These are phyloP conservation scores for Tragelaphus buxtoni DNA, from an alignment of 2,113 vertebrate species.

Conservation along the genomic window DNA sequence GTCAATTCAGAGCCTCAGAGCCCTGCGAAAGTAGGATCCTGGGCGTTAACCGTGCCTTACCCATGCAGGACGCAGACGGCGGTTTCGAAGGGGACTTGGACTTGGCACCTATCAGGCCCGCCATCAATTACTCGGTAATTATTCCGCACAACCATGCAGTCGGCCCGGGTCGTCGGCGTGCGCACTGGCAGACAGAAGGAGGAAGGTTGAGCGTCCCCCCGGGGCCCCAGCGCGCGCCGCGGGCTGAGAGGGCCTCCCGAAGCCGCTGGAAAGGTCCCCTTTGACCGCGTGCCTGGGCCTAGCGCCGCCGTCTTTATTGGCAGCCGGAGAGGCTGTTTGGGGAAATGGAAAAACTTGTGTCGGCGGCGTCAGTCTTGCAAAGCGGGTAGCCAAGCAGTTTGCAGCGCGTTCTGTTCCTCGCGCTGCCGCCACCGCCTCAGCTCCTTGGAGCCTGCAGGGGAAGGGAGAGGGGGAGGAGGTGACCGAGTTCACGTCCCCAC, in stretches of 20 bases:
- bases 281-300: background rate
- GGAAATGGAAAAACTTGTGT: slow-evolving; percentile 42
- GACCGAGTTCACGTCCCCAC: slow-evolving; percentile 47
- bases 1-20: slow-evolving; percentile 37
- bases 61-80: background rate
- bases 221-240: background rate
- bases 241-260: background rate
- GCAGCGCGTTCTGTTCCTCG: slow-evolving; percentile 16
- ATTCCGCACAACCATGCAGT: background rate
- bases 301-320: background rate
- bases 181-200: background rate
- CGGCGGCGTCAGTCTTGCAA: slow-evolving; percentile 31
- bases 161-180: background rate
- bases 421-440: slow-evolving; percentile 14
- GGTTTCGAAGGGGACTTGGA: background rate
- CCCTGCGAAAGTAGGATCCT: background rate
- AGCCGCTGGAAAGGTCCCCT: background rate
- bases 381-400: slow-evolving; percentile 12
- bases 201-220: background rate
- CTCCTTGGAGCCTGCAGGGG: background rate
- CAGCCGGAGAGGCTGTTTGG: background rate
- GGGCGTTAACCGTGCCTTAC: slow-evolving; percentile 1
- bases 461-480: background rate
- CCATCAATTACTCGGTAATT: slow-evolving; percentile 7
- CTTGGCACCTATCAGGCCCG: background rate